Percentiles rank a stretch among this genome's conserved stretches.
Evolutionary conservation across 2,888 invertebrate genomes (phyloP).

Genomic region (Aspidiotus rigidus): DNA sequence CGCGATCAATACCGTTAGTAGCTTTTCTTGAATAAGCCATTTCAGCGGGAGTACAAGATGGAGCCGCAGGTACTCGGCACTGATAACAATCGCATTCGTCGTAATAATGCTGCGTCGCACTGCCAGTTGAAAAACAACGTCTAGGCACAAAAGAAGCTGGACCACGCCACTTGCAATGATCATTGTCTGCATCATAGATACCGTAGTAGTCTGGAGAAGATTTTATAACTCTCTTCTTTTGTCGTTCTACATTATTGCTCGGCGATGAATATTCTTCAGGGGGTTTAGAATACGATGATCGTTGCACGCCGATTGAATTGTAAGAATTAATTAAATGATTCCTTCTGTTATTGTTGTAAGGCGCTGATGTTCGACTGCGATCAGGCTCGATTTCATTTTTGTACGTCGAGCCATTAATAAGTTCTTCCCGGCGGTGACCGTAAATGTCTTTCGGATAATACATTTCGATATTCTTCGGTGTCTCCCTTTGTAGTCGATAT

Average conservation of each 20-base stretch:
- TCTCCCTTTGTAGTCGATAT: neutral
- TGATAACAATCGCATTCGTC: constrained; percentile 15
- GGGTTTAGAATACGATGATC: neutral
- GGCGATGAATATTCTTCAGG: neutral
- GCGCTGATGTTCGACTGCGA: constrained; percentile 4
- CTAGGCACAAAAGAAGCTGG: neutral
- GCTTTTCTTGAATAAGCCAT: neutral
- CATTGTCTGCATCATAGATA: neutral
- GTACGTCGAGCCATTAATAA: constrained; percentile 6
- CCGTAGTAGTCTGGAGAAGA: neutral
- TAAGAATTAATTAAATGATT: neutral
- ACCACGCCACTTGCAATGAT: constrained; percentile 15
- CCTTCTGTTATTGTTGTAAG: too few relatives aligned
- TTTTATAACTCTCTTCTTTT: neutral
- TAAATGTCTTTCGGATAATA: neutral
- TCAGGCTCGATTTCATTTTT: neutral
- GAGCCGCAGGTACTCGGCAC: constrained; percentile 17
- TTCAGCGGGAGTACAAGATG: neutral
- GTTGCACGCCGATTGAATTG: neutral
- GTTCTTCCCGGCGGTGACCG: constrained; percentile 7
- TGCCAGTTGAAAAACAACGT: neutral
- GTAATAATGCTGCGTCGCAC: constrained; percentile 7
- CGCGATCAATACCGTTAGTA: neutral
- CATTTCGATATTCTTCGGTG: neutral
- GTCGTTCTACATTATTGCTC: neutral